A percentile compares a stretch with the other conserved stretches of the same genome.
These are phyloP conservation scores for Coronaproctus castanopsis DNA, from an alignment of 2,888 invertebrate species.

Conservation along the genomic window DNA sequence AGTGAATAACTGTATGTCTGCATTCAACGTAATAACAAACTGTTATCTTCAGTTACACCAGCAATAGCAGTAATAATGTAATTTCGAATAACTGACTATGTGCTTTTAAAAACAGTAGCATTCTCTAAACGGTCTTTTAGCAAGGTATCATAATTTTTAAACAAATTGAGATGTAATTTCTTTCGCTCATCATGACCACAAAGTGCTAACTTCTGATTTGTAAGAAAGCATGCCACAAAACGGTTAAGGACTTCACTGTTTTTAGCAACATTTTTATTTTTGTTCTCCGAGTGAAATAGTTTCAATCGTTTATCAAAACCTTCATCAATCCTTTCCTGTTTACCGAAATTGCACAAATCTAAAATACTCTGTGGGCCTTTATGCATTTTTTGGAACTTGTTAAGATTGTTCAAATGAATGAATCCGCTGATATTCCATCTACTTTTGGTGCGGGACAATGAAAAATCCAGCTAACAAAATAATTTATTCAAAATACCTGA, in stretches of 20 bases:
- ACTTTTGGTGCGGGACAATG: too few species aligned
- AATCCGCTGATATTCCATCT: too few species aligned
- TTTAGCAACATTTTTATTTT: not conserved
- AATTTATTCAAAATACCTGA: too few species aligned
- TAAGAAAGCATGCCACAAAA: not conserved
- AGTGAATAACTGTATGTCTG: conserved; percentile 21
- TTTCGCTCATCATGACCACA: not conserved
- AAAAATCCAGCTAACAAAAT: too few species aligned
- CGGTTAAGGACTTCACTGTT: not conserved
- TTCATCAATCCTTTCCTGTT: not conserved
- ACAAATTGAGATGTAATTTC: not conserved
- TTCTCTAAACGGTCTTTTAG: conserved; percentile 17
- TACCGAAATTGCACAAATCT: too few species aligned
- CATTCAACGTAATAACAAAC: conserved; percentile 19
- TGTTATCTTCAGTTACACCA: conserved; percentile 16
- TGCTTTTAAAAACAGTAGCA: conserved; percentile 19
- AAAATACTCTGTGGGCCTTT: too few species aligned
- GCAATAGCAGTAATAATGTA: conserved; percentile 19
- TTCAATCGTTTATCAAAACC: not conserved
- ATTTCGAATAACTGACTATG: conserved; percentile 21
- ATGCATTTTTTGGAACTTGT: too few species aligned
- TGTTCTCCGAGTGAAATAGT: not conserved
- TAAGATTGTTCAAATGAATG: too few species aligned
- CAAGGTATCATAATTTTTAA: not conserved
- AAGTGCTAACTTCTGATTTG: not conserved